phyloP scores from a whole-genome alignment of 2,113 vertebrate genomes.

The Pteropus alecto region DNA sequence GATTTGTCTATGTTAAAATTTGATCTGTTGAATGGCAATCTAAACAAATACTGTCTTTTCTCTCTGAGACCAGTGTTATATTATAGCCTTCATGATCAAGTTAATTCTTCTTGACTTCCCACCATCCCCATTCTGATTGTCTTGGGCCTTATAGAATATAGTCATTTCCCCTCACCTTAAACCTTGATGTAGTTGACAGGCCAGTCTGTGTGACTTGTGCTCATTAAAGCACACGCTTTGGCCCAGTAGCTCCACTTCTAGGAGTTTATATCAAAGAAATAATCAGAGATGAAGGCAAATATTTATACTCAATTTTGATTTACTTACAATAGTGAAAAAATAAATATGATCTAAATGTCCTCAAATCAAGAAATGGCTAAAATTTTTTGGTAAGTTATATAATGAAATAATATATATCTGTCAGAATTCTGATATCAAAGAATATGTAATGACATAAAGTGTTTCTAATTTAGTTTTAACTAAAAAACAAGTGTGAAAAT shows the following conservation, averaged over 20 bases:
- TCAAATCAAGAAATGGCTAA: not conserved
- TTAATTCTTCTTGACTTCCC: not conserved
- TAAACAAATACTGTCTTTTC: not conserved
- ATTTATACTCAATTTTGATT: not conserved
- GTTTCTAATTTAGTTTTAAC: not conserved
- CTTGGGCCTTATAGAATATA: not conserved
- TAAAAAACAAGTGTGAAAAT: not conserved
- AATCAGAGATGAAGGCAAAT: not conserved
- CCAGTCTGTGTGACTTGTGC: not conserved
- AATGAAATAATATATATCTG: not conserved
- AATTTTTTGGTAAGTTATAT: not conserved
- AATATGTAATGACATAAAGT: not conserved
- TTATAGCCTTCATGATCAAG: not conserved
- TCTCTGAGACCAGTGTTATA: not conserved
- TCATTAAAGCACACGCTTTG: not conserved
- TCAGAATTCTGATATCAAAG: not conserved
- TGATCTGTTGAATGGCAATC: not conserved
- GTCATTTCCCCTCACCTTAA: not conserved
- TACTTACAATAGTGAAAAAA: not conserved
- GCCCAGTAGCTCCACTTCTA: not conserved
- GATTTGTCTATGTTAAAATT: not conserved
- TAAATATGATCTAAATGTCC: not conserved
- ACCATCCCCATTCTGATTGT: not conserved
- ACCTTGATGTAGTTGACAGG: not conserved
- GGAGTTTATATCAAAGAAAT: not conserved